These are phyloP conservation scores for Aurelia sp. DNA, from an alignment of 30 jellyfish, hydroid and myxozoan genomes.

Conservation along the genomic window DNA sequence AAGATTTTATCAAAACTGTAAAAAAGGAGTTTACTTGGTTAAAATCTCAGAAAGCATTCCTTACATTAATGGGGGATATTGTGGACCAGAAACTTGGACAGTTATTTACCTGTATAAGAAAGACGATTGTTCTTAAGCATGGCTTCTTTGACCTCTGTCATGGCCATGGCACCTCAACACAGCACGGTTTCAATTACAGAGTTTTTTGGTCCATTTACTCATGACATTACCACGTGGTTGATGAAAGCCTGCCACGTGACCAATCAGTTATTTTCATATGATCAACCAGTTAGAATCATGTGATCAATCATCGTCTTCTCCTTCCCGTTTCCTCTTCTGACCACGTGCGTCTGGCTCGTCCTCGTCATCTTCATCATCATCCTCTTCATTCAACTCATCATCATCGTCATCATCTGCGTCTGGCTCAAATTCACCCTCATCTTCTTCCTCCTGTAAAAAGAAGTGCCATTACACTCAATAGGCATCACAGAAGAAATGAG, in stretches of 20 bases:
- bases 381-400: slow-evolving; percentile 79
- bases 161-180: neutral
- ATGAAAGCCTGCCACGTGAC: no score
- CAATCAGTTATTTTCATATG: slow-evolving; percentile 1
- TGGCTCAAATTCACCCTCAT: slow-evolving; percentile 96
- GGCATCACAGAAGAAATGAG: no score
- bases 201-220: neutral
- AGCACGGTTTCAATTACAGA: neutral
- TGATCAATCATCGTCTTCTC: slow-evolving; percentile 76
- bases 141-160: no score
- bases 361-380: slow-evolving; percentile 74
- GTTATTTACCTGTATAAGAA: no score
- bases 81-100: no score
- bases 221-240: neutral
- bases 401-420: slow-evolving; percentile 88
- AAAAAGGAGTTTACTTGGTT: no score
- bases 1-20: no score
- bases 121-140: no score
- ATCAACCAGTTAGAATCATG: slow-evolving; percentile 2
- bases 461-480: no score
- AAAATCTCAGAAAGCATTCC: no score
- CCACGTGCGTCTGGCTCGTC: slow-evolving; percentile 76
- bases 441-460: slow-evolving; percentile 85
- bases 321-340: slow-evolving; percentile 86
- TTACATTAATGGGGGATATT: no score